Evolutionary conservation across 2,888 invertebrate species (phyloP).

Genomic region (Sepiola atlantica): DNA sequence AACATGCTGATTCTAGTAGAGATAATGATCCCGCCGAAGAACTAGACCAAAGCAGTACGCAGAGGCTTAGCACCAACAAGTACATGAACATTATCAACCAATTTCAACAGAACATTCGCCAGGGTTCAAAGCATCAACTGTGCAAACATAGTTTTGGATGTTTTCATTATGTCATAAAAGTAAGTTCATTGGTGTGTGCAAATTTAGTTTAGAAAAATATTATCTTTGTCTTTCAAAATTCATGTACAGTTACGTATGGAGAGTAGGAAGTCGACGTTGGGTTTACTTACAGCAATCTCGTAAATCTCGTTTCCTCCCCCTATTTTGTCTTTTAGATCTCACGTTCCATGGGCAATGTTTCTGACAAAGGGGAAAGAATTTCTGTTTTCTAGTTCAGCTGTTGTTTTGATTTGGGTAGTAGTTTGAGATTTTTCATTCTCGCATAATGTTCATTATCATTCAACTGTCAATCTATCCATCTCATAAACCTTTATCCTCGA

Average conservation of each 20-base stretch:
- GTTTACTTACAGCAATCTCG: no score
- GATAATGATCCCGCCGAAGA: background rate
- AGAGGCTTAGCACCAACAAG: slow-evolving; percentile 32
- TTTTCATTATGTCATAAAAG: slow-evolving; percentile 60
- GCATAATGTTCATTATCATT: no score
- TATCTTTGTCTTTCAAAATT: background rate
- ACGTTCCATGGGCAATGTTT: no score
- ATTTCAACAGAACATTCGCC: background rate
- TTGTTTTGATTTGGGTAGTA: no score
- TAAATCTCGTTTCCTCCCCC: no score
- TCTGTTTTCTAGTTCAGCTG: no score
- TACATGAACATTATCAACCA: background rate
- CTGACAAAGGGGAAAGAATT: no score
- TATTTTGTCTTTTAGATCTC: no score
- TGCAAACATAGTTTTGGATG: slow-evolving; percentile 62
- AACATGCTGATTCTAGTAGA: slow-evolving; percentile 38
- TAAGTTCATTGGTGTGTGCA: slow-evolving; percentile 40
- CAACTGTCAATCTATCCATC: no score
- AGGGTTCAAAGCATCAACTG: slow-evolving; percentile 55
- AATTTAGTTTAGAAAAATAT: background rate
- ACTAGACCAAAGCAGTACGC: background rate
- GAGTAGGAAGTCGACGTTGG: no score
- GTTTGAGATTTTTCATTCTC: no score
- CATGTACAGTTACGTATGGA: background rate
- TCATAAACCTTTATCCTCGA: no score